Conservation (phyloP, 2,797 vertebrate genomes). For the Pseudopleuronectes americanus region DNA sequence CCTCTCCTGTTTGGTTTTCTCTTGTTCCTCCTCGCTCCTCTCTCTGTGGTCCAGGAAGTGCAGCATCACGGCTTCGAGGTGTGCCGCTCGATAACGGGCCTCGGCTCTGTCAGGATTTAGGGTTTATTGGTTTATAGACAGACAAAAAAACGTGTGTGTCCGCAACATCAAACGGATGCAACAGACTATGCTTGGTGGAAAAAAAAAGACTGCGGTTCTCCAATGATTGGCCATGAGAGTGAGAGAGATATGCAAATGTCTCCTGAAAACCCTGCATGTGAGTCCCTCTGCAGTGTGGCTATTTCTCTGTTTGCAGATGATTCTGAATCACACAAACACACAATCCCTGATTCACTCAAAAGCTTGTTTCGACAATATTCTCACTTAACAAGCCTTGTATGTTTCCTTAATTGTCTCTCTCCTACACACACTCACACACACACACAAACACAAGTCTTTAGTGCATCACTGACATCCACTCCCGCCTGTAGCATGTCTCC, state of each 20-base stretch:
- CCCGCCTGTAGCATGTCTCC: slow-evolving; percentile 48
- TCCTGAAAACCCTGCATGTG: slow-evolving; percentile 35
- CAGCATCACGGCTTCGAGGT: slow-evolving; percentile 24
- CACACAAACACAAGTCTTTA: slow-evolving; percentile 15
- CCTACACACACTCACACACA: not conserved
- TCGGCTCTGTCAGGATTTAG: slow-evolving; percentile 48
- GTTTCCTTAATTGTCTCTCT: slow-evolving; percentile 13
- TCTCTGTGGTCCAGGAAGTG: slow-evolving; percentile 43
- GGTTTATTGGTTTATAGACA: slow-evolving; percentile 50
- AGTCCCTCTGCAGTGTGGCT: slow-evolving; percentile 46
- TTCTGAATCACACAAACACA: slow-evolving; percentile 31
- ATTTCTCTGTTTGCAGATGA: slow-evolving; percentile 12
- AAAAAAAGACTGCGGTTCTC: slow-evolving; percentile 27
- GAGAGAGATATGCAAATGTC: slow-evolving; percentile 42
- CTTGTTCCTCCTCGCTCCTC: slow-evolving; percentile 33
- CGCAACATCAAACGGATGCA: slow-evolving; percentile 31
- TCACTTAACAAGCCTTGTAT: slow-evolving; percentile 19
- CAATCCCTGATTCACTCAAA: not conserved
- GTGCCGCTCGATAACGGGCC: slow-evolving; percentile 31
- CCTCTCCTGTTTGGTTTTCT: slow-evolving; percentile 45
- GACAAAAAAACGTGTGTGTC: slow-evolving; percentile 8
- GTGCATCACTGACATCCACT: slow-evolving; percentile 46
- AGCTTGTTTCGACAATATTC: slow-evolving; percentile 16
- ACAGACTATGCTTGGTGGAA: not conserved
- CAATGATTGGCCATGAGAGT: slow-evolving; percentile 7